Conservation (phyloP, 1,140 invertebrate species). For the Lordiphosa clarofinis region DNA sequence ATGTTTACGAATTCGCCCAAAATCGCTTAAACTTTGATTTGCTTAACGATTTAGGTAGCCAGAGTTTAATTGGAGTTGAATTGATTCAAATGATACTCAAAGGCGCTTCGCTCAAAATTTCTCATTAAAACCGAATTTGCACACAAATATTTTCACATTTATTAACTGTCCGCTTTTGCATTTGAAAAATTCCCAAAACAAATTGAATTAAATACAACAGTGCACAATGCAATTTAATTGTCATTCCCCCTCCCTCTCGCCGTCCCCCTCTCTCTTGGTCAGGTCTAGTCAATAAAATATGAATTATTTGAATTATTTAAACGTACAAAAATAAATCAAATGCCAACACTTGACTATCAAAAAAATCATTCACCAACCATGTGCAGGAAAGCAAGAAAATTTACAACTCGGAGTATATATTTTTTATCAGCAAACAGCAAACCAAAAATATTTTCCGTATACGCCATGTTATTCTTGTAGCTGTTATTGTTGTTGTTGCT, state of each 20-base stretch:
- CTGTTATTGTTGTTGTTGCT: constrained; percentile 43
- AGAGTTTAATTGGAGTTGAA: neutral
- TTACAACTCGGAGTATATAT: constrained; percentile 19
- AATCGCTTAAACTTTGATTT: constrained; percentile 6
- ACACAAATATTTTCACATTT: too few species aligned
- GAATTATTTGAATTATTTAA: constrained; percentile 70
- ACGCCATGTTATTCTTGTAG: constrained; percentile 33
- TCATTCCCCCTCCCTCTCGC: constrained; percentile 2
- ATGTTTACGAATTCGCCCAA: neutral
- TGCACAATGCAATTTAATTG: constrained; percentile 51
- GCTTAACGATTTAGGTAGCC: neutral
- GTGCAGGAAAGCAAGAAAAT: constrained; percentile 19
- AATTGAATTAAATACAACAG: constrained; percentile 52
- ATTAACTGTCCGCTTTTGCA: too few species aligned
- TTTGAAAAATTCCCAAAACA: constrained; percentile 42
- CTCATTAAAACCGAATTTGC: too few species aligned
- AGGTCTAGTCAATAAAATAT: constrained; percentile 67
- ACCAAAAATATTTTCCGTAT: constrained; percentile 20
- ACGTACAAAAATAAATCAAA: constrained; percentile 63
- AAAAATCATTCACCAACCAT: too few species aligned
- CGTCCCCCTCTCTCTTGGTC: constrained; percentile 1
- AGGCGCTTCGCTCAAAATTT: neutral
- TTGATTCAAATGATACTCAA: neutral
- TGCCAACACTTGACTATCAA: constrained; percentile 49
- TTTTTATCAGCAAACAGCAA: constrained; percentile 54